Base-by-base conservation (phyloP, 2,888 invertebrate species). In the Tortrix viridana region DNA sequence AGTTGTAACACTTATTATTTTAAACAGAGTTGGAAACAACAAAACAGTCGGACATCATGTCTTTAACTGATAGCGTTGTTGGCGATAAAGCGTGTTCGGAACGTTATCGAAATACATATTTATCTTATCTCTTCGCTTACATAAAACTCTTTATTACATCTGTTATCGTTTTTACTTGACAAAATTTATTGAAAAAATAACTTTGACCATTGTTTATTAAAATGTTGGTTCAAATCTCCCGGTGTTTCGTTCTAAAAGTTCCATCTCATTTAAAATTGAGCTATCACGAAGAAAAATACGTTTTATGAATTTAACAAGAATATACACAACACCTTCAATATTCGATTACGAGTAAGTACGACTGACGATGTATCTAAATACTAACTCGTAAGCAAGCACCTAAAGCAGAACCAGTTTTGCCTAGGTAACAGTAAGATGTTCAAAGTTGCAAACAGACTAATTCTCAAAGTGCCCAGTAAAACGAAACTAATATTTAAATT, bases 401-500 rank as follows among this genome's bases (percentile, higher is more conserved):
- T 26, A 26, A 26, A 9, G 26, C 1, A 26, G 7, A 26, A 26
- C 1, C 26, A 26, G 7, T 26, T 26, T 26, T 26, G 26, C 7
- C 6, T 43, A 22, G 19, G 47, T 47, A 20, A 47, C 23, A 20
- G 12, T 12, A 7, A 9, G 9, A 18, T 5, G 19, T 19, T 1
- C 5, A 2, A n/a, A 2, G 16, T 18, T 18, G 44, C 14, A 5
- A 16, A 32, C 16, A 44, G 44, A 37, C 44, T 43, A 77, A 77
- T 76, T 67, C 67, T 72, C 69, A 66, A 68, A 72, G 66, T 66
- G 70, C 69, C 66, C 60, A 52, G 58, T 38, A 59, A 62, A 68
- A 60, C 61, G 69, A 65, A 71, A 71, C 73, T 67, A 72, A 74
- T 73, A 74, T 74, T 74, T 73, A 71, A 68, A 70, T 74, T 74